Conservation (phyloP, 2,888 invertebrate genomes). For the Platycheirus rosarum region DNA sequence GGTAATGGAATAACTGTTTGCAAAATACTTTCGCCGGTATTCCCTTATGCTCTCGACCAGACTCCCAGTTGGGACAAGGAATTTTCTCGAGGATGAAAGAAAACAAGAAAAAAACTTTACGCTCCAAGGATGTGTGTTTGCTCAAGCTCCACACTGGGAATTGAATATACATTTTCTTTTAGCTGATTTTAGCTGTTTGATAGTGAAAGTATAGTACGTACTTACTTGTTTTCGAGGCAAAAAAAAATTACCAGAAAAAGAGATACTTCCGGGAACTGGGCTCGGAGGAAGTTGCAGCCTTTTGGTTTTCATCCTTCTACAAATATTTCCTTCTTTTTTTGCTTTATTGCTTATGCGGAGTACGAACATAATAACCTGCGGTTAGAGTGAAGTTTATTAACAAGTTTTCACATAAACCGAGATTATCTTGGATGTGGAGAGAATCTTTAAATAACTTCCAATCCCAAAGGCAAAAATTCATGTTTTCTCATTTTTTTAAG, state of each 20-base stretch:
- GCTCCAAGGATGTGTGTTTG: slow-evolving; percentile 6
- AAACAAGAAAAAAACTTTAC: neutral
- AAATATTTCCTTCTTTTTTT: slow-evolving; percentile 4
- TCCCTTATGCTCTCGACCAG: slow-evolving; percentile 22
- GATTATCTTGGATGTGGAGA: neutral
- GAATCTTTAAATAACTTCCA: slow-evolving; percentile 12
- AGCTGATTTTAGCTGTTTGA: slow-evolving; percentile 20
- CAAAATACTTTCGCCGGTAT: slow-evolving; percentile 15
- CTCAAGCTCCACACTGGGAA: neutral
- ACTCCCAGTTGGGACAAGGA: neutral
- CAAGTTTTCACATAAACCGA: slow-evolving; percentile 3
- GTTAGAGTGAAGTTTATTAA: slow-evolving; percentile 1
- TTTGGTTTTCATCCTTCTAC: too few relatives aligned
- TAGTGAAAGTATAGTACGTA: slow-evolving; percentile 2
- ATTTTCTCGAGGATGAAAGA: neutral
- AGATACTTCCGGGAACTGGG: slow-evolving; percentile 9
- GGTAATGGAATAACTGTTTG: slow-evolving; percentile 30
- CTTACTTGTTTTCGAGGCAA: neutral
- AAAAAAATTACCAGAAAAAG: neutral
- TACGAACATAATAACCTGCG: slow-evolving; percentile 21
- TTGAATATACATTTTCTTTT: slow-evolving; percentile 22
- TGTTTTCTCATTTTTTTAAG: too few relatives aligned
- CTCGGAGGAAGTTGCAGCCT: neutral
- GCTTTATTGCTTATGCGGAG: slow-evolving; percentile 8
- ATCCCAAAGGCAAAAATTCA: neutral